Evolutionary conservation across 2,113 vertebrate genomes (phyloP), one percentile per base, ranked within the genome.

Genomic region (Glaucidium brasilianum): DNA sequence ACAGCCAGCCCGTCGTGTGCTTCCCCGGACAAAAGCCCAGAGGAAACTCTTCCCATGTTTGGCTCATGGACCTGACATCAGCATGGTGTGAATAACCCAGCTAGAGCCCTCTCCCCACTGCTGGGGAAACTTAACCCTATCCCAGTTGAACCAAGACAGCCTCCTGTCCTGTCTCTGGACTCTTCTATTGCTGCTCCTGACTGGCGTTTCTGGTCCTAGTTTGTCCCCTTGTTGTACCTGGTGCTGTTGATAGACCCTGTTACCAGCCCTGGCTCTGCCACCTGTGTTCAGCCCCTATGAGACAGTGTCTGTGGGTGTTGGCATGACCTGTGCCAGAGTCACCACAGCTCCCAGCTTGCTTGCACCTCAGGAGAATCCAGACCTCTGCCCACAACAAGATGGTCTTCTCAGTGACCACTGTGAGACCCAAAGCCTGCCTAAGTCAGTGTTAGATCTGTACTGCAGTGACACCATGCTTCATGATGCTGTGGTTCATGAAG

Each of bases 281-380:
- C 0, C 12, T 29, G 14, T 52, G 35, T 45, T 77, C 39, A 78
- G 21, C 5, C 5, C 23, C 41, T 5, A 7, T 50, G 34, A 10
- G 12, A 37, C 4, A 17, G 47, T 25, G 20, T 25, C 41, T 1
- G 1, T 16, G 18, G 15, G 9, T 32, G 39, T 4, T 4, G 47
- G 10, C 5, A 29, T 35, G 47, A 18, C 43, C 22, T 35, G 5
- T 26, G 25, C 19, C 27, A 18, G 6, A 8, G 16, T 60, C 8
- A 17, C 15, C 17, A 79, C 29, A 52, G 30, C 8, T 58, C 15
- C 17, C 2, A 2, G 12, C 23, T 53, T 80, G 26, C 37, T 14
- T 59, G n/a, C 20, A 25, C 23, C 20, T 26, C 32, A 5, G 30
- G 39, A 30, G 8, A 21, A 88, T 22, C 12, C 32, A 64, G 5